Evolutionary conservation across 2,888 invertebrate genomes (phyloP).

Genomic region (Chalcis sispes): DNA sequence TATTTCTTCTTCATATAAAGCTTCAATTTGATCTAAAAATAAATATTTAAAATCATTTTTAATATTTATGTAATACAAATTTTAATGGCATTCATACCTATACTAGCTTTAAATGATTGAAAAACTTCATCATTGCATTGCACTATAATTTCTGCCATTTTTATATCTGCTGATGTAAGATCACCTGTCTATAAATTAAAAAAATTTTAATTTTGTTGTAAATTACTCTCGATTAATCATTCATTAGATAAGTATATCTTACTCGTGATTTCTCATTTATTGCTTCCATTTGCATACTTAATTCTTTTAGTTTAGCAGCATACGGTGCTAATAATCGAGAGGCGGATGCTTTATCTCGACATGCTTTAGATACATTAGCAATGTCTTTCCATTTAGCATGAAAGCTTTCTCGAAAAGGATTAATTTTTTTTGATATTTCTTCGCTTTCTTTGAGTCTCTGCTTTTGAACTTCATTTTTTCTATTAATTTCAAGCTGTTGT

Average conservation of each 20-base stretch:
- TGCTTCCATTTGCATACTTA: conserved; percentile 67
- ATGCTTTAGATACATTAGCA: conserved; percentile 60
- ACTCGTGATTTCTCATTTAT: conserved; percentile 69
- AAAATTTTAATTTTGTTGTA: background rate
- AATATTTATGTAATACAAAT: conserved; percentile 10
- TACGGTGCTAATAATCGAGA: conserved; percentile 61
- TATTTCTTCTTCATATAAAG: conserved; percentile 65
- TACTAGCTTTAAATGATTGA: conserved; percentile 64
- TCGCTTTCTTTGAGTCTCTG: conserved; percentile 76
- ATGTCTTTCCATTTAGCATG: conserved; percentile 64
- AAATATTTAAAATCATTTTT: conserved; percentile 24
- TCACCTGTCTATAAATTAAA: conserved; percentile 64
- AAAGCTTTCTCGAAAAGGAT: conserved; percentile 61
- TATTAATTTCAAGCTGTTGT: conserved; percentile 78
- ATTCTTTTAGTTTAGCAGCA: conserved; percentile 69
- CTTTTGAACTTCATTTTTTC: conserved; percentile 73
- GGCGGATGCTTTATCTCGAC: conserved; percentile 66
- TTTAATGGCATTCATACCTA: conserved; percentile 62
- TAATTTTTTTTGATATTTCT: conserved; percentile 76
- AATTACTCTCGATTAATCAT: background rate
- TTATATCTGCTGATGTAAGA: conserved; percentile 65
- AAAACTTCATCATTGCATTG: conserved; percentile 66
- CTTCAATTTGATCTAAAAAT: conserved; percentile 64
- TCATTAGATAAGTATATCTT: conserved; percentile 43
- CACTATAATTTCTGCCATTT: conserved; percentile 65